A percentile compares a stretch with the other conserved stretches of the same genome.
These are phyloP conservation scores for Metridium senile DNA, from an alignment of 92 coral and sea anemone genomes.

Conservation along the genomic window DNA sequence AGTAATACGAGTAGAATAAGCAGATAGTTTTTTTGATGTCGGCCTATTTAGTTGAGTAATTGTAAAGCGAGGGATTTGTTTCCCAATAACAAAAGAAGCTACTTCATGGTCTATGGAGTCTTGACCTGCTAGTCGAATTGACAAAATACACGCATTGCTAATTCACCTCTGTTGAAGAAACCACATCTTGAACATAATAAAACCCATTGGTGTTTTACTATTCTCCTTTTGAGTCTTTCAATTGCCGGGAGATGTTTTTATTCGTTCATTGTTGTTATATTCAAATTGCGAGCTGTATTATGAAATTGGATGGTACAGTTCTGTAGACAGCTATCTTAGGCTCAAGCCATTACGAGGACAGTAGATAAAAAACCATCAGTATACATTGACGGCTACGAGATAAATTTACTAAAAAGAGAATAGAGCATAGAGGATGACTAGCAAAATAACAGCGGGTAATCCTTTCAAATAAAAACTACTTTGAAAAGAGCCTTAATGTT, in stretches of 20 bases:
- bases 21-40: background rate
- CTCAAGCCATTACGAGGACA: background rate
- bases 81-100: background rate
- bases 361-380: background rate
- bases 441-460: background rate
- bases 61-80: constrained; percentile 5
- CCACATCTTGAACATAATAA: background rate
- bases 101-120: constrained; percentile 9
- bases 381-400: background rate
- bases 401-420: background rate
- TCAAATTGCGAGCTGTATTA: background rate
- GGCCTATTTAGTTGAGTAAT: background rate
- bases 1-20: background rate
- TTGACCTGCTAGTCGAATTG: background rate
- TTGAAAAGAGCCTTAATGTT: background rate
- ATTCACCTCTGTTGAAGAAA: background rate
- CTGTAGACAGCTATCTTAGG: background rate
- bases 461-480: background rate
- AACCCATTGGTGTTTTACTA: background rate
- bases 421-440: background rate
- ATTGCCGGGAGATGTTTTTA: constrained; percentile 1
- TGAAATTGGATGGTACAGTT: constrained; percentile 9
- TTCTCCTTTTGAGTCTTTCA: background rate
- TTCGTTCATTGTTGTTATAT: background rate
- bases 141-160: background rate